Percentiles rank a stretch among this genome's conserved stretches.
Conservation (phyloP, 2,113 vertebrate species). For the Aspiorhynchus laticeps region DNA sequence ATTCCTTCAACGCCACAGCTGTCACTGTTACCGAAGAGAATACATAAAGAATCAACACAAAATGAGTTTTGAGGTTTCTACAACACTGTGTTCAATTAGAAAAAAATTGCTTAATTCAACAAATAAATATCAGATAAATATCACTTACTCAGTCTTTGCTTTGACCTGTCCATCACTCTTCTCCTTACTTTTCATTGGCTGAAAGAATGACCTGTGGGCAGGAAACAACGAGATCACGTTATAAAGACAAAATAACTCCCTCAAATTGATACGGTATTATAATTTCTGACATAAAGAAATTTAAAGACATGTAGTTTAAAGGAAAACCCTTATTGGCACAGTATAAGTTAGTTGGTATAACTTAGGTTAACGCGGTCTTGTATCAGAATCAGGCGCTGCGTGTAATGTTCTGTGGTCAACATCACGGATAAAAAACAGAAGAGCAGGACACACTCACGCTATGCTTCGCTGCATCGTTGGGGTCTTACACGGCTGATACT, state of each 20-base stretch:
- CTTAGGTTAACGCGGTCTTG: not conserved
- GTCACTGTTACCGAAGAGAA: not conserved
- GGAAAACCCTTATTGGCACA: not conserved
- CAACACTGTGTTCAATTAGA: not conserved
- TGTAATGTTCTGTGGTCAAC: not conserved
- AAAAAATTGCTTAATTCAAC: not conserved
- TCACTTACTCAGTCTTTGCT: slow-evolving; percentile 59
- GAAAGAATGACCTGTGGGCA: slow-evolving; percentile 83
- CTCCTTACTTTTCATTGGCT: slow-evolving; percentile 74
- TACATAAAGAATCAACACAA: not conserved
- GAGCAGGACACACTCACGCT: slow-evolving; percentile 66
- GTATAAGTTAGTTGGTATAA: not conserved
- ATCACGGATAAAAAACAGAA: not conserved
- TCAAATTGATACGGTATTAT: not conserved
- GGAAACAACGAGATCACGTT: not conserved
- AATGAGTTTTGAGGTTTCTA: not conserved
- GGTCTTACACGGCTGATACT: not conserved
- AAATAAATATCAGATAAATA: no score
- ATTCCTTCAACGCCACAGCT: not conserved
- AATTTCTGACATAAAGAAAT: not conserved
- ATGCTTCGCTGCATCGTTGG: slow-evolving; percentile 78
- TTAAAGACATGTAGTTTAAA: not conserved
- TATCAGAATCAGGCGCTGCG: not conserved
- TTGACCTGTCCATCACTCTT: slow-evolving; percentile 61
- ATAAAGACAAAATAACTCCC: not conserved